phyloP scores from a whole-genome alignment of 2,797 vertebrate species.

The Semotilus atromaculatus region DNA sequence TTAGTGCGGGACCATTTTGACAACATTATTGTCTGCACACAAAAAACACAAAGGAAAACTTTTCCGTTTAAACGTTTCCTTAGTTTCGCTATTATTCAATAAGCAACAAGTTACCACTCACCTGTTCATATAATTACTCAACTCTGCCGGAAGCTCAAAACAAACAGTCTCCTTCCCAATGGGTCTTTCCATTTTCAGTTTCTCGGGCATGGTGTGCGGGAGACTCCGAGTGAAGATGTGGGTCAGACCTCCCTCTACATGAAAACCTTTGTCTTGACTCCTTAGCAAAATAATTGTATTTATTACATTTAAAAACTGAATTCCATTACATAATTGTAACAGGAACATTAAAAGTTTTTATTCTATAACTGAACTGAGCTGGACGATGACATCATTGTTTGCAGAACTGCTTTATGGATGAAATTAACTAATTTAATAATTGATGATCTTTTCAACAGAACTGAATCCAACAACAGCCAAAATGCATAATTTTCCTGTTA shows the following conservation, averaged over 20 bases:
- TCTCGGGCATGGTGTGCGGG: conserved; percentile 66
- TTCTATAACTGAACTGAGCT: background rate
- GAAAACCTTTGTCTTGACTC: conserved; percentile 94
- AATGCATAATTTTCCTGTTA: background rate
- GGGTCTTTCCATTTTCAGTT: conserved; percentile 70
- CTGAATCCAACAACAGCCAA: no score
- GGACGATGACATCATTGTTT: background rate
- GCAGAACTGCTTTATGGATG: background rate
- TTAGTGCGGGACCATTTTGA: no score
- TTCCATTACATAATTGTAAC: background rate
- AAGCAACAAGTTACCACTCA: conserved; percentile 61
- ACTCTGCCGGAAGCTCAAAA: conserved; percentile 81
- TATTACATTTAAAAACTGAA: background rate
- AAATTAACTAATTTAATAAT: no score
- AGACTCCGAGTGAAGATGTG: conserved; percentile 87
- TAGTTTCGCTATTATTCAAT: background rate
- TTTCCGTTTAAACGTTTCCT: background rate
- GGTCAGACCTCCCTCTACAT: conserved; percentile 85
- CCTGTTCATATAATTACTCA: conserved; percentile 87
- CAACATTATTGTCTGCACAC: no score
- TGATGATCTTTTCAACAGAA: background rate
- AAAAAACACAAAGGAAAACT: no score
- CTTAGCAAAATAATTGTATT: conserved; percentile 67
- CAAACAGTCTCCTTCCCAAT: conserved; percentile 74
- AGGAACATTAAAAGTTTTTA: background rate